Percentiles rank a stretch among this genome's conserved stretches.
These are phyloP conservation scores for Machimus rusticus DNA, from an alignment of 2,888 invertebrate species.

Conservation along the genomic window DNA sequence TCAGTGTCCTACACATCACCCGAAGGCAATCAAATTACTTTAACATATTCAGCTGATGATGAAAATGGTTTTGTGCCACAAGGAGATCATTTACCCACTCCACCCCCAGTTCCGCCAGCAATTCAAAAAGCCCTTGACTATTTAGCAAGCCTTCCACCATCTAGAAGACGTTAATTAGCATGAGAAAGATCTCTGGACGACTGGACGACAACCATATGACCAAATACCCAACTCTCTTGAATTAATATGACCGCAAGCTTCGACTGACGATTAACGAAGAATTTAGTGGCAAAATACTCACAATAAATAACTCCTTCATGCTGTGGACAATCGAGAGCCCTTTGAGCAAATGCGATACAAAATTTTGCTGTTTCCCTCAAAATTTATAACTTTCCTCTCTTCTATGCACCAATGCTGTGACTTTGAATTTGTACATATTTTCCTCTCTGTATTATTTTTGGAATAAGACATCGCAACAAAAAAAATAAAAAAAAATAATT, in stretches of 20 bases:
- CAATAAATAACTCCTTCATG: not conserved
- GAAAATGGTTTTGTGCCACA: conserved; percentile 69
- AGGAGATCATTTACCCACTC: conserved; percentile 77
- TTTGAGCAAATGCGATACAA: conserved; percentile 50
- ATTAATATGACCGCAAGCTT: conserved; percentile 10
- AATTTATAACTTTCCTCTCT: conserved; percentile 14
- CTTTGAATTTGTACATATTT: not conserved
- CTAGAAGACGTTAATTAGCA: conserved; percentile 54
- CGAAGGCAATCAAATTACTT: conserved; percentile 73
- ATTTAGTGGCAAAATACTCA: conserved; percentile 27
- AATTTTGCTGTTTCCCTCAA: conserved; percentile 34
- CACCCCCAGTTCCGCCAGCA: conserved; percentile 78
- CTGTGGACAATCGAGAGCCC: conserved; percentile 13
- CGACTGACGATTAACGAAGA: not conserved
- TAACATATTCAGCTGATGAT: conserved; percentile 77
- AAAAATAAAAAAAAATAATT: conserved; percentile 25
- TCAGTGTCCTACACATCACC: conserved; percentile 74
- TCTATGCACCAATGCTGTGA: not conserved
- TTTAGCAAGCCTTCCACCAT: conserved; percentile 71
- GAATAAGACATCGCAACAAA: conserved; percentile 28
- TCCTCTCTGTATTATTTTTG: not conserved
- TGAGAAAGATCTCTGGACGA: not conserved
- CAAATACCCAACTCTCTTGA: not conserved
- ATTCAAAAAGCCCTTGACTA: conserved; percentile 78
- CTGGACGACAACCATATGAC: not conserved